phyloP scores from a whole-genome alignment of 2,113 vertebrate species.

The Bubo blakistoni region DNA sequence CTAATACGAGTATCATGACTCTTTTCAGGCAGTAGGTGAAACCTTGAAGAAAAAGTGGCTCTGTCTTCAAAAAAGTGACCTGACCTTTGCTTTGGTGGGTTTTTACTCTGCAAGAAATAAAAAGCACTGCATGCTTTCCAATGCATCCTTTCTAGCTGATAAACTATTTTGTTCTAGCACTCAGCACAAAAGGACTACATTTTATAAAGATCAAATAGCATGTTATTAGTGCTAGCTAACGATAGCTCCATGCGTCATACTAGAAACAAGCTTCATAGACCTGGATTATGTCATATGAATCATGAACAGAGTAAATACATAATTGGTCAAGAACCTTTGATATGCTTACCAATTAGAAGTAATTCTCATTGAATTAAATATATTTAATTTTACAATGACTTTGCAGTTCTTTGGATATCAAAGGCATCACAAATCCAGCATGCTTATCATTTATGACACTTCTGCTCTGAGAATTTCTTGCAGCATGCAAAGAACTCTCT shows the following conservation, averaged over 20 bases:
- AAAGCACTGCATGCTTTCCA: conserved; percentile 80
- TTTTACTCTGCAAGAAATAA: conserved; percentile 78
- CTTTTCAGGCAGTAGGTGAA: conserved; percentile 87
- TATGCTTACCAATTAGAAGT: conserved; percentile 66
- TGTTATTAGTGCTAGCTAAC: conserved; percentile 70
- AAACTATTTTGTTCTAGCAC: conserved; percentile 73
- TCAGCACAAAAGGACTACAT: conserved; percentile 73
- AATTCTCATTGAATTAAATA: conserved; percentile 47
- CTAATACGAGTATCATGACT: conserved; percentile 82
- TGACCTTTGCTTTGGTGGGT: conserved; percentile 87
- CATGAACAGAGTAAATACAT: conserved; percentile 7
- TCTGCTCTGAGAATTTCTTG: conserved; percentile 64
- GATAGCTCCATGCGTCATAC: conserved; percentile 54
- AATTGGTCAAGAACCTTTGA: conserved; percentile 68
- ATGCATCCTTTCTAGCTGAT: conserved; percentile 74
- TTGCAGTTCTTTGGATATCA: conserved; percentile 62
- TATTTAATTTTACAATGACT: conserved; percentile 35
- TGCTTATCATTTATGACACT: conserved; percentile 69
- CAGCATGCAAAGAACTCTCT: conserved; percentile 76
- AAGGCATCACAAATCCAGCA: conserved; percentile 70
- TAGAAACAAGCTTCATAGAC: conserved; percentile 52
- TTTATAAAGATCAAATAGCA: conserved; percentile 68
- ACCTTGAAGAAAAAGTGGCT: conserved; percentile 88
- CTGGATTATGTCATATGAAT: conserved; percentile 65
- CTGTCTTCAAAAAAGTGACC: conserved; percentile 86